These are phyloP conservation scores for Cordilura impudica DNA, from an alignment of 2,888 invertebrate species.

Conservation along the genomic window DNA sequence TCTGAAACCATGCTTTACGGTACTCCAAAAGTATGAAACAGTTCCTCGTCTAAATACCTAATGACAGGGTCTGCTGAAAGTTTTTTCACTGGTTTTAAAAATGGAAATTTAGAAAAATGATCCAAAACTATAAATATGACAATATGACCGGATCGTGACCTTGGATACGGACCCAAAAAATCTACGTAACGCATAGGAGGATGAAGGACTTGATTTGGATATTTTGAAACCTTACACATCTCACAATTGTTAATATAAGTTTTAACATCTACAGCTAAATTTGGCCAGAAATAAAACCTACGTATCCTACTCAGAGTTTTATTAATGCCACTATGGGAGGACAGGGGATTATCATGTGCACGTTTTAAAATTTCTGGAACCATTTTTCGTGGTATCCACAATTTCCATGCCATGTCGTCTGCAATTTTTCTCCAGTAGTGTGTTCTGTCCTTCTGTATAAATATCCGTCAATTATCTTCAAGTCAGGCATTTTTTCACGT, in stretches of 20 bases:
- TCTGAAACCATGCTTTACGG: no score
- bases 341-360: background rate
- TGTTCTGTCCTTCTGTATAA: slow-evolving; percentile 16
- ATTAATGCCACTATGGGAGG: slow-evolving; percentile 9
- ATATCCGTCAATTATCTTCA: no score
- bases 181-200: slow-evolving; percentile 8
- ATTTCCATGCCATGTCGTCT: slow-evolving; percentile 3
- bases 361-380: background rate
- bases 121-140: no score
- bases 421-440: background rate
- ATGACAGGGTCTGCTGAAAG: no score
- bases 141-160: no score
- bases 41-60: no score
- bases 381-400: slow-evolving; percentile 22
- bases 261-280: background rate
- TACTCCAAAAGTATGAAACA: no score
- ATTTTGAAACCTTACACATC: no score
- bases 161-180: background rate
- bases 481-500: slow-evolving; percentile 14
- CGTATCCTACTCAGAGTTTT: slow-evolving; percentile 22
- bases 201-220: background rate
- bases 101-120: no score
- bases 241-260: slow-evolving; percentile 6
- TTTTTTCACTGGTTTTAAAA: no score
- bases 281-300: slow-evolving; percentile 39